Evolutionary conservation across 1,140 invertebrate genomes (phyloP).

Genomic region (Diachasmimorpha longicaudata): DNA sequence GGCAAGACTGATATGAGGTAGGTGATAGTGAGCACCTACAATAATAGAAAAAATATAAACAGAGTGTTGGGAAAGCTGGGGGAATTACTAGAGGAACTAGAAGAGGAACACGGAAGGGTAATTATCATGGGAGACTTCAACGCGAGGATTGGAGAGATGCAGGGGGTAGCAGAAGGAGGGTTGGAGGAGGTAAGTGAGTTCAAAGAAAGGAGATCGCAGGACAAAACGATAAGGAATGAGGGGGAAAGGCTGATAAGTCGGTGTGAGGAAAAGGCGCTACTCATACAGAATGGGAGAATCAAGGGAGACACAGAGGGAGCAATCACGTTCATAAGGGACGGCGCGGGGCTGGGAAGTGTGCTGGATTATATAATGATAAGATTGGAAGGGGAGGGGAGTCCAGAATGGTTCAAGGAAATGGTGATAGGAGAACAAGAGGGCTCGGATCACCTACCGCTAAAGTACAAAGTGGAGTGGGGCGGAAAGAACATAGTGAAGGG

Average conservation of each 20-base stretch:
- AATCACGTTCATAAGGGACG: conserved; percentile 17
- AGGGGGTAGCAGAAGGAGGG: neutral
- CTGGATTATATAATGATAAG: neutral
- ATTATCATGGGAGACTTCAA: conserved; percentile 17
- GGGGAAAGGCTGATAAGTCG: conserved; percentile 21
- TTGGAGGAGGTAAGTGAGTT: neutral
- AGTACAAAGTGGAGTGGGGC: too few relatives aligned
- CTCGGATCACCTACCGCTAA: neutral
- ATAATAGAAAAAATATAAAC: too few relatives aligned
- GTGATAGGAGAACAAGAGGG: neutral
- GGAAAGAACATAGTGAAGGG: neutral
- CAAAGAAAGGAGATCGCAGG: conserved; percentile 21
- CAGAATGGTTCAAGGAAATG: conserved; percentile 11
- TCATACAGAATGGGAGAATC: too few relatives aligned
- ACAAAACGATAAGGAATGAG: conserved; percentile 22
- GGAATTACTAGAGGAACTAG: neutral
- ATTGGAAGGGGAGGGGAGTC: neutral
- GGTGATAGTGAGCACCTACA: neutral
- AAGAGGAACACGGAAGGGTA: neutral
- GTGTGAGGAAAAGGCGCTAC: conserved; percentile 23
- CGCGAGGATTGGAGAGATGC: conserved; percentile 20
- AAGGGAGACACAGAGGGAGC: too few relatives aligned
- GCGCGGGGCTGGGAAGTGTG: conserved; percentile 8
- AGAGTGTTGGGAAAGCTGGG: neutral
- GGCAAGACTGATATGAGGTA: neutral